Percentiles rank a stretch among this genome's conserved stretches.
Evolutionary conservation across 2,113 vertebrate species (phyloP).

Genomic region (Microcebus griseorufus): DNA sequence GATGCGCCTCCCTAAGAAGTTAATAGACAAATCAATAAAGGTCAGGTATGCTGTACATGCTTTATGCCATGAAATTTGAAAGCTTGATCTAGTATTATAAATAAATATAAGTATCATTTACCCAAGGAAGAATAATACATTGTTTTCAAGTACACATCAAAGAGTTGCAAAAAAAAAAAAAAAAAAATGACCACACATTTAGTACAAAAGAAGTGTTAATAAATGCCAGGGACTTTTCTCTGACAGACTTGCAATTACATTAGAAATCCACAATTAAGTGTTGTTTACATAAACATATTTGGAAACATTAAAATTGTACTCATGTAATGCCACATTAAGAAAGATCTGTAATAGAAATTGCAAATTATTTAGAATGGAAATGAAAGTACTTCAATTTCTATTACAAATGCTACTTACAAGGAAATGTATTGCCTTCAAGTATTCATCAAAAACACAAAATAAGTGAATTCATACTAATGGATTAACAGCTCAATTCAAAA

Average conservation of each 20-base stretch:
- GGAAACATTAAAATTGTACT: background rate
- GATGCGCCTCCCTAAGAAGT: background rate
- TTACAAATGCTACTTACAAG: background rate
- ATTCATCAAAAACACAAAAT: background rate
- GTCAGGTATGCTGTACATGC: background rate
- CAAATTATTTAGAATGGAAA: background rate
- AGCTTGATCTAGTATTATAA: background rate
- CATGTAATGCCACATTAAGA: background rate
- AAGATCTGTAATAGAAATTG: background rate
- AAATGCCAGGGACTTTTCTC: background rate
- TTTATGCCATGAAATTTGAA: background rate
- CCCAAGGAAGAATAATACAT: background rate
- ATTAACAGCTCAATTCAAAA: background rate
- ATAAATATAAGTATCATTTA: background rate
- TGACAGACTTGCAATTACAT: background rate
- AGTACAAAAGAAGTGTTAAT: background rate
- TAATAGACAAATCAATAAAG: background rate
- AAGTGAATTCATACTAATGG: background rate
- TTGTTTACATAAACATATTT: background rate
- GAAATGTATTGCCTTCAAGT: background rate
- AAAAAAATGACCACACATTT: background rate
- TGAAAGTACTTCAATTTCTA: background rate
- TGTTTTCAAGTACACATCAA: conserved; percentile 17
- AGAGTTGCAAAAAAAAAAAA: background rate
- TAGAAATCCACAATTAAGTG: background rate